phyloP scores from a whole-genome alignment of 2,113 vertebrate genomes.

The Triplophysa dalaica region DNA sequence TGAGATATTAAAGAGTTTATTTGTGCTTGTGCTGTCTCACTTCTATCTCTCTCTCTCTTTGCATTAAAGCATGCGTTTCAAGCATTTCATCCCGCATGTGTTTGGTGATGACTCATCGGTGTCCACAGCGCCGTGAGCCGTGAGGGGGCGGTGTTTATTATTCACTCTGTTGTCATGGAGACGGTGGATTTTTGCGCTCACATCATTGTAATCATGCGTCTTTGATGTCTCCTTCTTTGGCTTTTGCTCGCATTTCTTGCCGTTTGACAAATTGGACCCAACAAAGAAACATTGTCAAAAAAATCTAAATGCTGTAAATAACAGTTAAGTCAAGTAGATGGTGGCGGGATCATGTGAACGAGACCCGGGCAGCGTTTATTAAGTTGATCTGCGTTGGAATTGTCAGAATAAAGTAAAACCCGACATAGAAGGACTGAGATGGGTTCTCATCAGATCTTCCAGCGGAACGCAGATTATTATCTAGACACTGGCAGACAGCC shows the following conservation, averaged over 20 bases:
- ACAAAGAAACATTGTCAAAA: conserved; percentile 35
- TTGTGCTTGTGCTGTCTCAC: background rate
- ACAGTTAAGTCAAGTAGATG: too few relatives aligned
- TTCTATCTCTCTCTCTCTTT: background rate
- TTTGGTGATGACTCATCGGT: conserved; percentile 69
- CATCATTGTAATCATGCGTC: conserved; percentile 66
- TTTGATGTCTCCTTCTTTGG: conserved; percentile 47
- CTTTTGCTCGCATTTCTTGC: conserved; percentile 52
- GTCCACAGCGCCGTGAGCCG: conserved; percentile 63
- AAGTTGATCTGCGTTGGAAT: background rate
- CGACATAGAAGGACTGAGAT: background rate
- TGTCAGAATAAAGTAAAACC: background rate
- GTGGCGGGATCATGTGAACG: too few relatives aligned
- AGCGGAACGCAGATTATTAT: background rate
- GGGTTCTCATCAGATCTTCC: background rate
- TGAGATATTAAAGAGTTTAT: background rate
- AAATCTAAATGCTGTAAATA: background rate
- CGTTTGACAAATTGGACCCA: conserved; percentile 49
- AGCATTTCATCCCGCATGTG: conserved; percentile 53
- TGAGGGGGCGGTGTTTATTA: conserved; percentile 75
- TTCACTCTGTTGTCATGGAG: conserved; percentile 71
- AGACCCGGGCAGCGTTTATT: background rate
- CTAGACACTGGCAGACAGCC: conserved; percentile 12
- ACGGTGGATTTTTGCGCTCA: conserved; percentile 61
- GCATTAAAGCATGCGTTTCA: conserved; percentile 2